A percentile compares a stretch with the other conserved stretches of the same genome.
Conservation (phyloP, 1,140 invertebrate species). For the Penaeus japonicus region DNA sequence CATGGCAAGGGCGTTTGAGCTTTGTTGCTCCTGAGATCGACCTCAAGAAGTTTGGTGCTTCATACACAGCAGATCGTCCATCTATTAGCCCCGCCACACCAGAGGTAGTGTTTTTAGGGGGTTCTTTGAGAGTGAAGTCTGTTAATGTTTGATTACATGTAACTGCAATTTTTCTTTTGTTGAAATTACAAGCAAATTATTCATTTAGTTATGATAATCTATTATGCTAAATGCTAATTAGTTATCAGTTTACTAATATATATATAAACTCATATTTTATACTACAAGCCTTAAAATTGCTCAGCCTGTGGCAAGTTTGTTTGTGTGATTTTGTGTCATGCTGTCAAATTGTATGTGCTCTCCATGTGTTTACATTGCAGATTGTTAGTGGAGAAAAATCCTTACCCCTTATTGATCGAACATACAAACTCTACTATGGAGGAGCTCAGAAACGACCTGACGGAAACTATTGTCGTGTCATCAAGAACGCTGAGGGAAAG, state of each 20-base stretch:
- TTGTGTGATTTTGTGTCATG: background rate
- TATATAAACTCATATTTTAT: too few relatives aligned
- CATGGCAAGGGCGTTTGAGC: constrained; percentile 51
- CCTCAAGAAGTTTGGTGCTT: constrained; percentile 54
- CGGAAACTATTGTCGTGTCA: constrained; percentile 64
- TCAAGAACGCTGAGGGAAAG: constrained; percentile 61
- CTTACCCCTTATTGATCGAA: constrained; percentile 64
- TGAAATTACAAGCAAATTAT: too few relatives aligned
- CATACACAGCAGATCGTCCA: constrained; percentile 54
- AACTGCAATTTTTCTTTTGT: too few relatives aligned
- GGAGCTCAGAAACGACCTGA: constrained; percentile 68
- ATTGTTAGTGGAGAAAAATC: constrained; percentile 21
- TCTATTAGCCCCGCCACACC: constrained; percentile 40
- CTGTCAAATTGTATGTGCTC: background rate
- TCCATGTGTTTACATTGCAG: background rate
- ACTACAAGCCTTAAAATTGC: too few relatives aligned
- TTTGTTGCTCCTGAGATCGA: constrained; percentile 48
- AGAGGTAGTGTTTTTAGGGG: background rate
- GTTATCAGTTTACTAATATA: too few relatives aligned
- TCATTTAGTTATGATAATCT: too few relatives aligned
- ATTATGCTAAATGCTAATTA: too few relatives aligned
- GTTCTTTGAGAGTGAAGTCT: background rate
- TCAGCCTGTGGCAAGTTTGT: too few relatives aligned
- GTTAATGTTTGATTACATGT: background rate
- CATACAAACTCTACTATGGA: constrained; percentile 69